phyloP scores from a whole-genome alignment of 2,797 vertebrate genomes.

The Netta rufina region DNA sequence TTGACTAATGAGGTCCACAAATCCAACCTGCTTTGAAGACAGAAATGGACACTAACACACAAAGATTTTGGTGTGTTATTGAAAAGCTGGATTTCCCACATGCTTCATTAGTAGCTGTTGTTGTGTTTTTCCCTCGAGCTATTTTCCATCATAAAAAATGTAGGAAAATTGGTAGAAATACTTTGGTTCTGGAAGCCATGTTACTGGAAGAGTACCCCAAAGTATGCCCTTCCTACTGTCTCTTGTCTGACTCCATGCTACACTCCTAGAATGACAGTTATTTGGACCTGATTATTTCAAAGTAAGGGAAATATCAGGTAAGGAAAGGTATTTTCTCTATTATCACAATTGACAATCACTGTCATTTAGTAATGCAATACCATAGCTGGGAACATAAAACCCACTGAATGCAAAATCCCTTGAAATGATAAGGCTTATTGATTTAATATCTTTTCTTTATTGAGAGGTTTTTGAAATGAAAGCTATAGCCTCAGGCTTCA shows the following conservation, averaged over 20 bases:
- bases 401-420: not conserved
- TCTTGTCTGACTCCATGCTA: not conserved
- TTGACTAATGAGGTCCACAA: not conserved
- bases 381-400: slow-evolving; percentile 15
- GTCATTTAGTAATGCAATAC: slow-evolving; percentile 30
- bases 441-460: slow-evolving; percentile 31
- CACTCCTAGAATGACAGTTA: not conserved
- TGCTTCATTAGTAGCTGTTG: not conserved
- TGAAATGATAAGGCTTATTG: slow-evolving; percentile 7
- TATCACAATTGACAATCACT: slow-evolving; percentile 16
- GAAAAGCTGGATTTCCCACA: not conserved
- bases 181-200: not conserved
- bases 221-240: not conserved
- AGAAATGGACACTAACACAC: not conserved
- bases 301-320: slow-evolving; percentile 20
- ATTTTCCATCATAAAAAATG: not conserved
- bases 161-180: not conserved
- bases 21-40: not conserved
- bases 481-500: slow-evolving; percentile 36
- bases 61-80: not conserved
- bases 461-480: slow-evolving; percentile 40
- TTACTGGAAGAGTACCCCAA: not conserved
- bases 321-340: not conserved
- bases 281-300: not conserved
- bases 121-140: not conserved